These are phyloP conservation scores for Tenrec ecaudatus DNA, from an alignment of 2,113 vertebrate species.

Conservation along the genomic window DNA sequence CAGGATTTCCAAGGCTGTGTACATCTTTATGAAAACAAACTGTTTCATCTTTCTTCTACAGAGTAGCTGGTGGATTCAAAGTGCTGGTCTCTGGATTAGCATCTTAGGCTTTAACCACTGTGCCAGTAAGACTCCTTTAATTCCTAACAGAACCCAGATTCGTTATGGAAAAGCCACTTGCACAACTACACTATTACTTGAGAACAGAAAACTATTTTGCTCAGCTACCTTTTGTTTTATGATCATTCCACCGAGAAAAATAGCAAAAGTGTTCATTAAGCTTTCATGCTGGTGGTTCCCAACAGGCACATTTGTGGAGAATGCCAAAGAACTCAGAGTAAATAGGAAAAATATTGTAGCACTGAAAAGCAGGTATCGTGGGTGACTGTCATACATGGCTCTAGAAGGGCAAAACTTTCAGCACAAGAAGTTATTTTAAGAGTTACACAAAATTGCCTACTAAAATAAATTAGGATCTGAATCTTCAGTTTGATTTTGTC, in stretches of 20 bases:
- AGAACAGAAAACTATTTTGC: neutral
- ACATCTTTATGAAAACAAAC: too few relatives aligned
- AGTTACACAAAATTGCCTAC: neutral
- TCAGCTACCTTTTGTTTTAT: constrained; percentile 25
- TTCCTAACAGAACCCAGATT: constrained; percentile 12
- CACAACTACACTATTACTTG: neutral
- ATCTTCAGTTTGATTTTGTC: neutral
- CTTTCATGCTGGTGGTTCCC: neutral
- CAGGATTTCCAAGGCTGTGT: too few relatives aligned
- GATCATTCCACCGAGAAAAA: constrained; percentile 3
- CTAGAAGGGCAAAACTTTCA: neutral
- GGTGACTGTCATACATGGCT: accelerated
- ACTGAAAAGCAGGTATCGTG: neutral
- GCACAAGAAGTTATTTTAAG: neutral
- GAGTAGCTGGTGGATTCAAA: too few relatives aligned
- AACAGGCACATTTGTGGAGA: neutral
- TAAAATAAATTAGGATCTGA: neutral
- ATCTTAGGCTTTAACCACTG: too few relatives aligned
- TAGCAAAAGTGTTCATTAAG: neutral
- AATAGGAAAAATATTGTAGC: neutral
- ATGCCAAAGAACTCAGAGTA: constrained; percentile 35
- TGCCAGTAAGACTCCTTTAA: neutral
- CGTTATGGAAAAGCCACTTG: constrained; percentile 18
- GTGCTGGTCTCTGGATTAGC: too few relatives aligned
- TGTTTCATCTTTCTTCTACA: too few relatives aligned